These are phyloP conservation scores for Addax nasomaculatus DNA, from an alignment of 2,113 vertebrate species.

Conservation along the genomic window DNA sequence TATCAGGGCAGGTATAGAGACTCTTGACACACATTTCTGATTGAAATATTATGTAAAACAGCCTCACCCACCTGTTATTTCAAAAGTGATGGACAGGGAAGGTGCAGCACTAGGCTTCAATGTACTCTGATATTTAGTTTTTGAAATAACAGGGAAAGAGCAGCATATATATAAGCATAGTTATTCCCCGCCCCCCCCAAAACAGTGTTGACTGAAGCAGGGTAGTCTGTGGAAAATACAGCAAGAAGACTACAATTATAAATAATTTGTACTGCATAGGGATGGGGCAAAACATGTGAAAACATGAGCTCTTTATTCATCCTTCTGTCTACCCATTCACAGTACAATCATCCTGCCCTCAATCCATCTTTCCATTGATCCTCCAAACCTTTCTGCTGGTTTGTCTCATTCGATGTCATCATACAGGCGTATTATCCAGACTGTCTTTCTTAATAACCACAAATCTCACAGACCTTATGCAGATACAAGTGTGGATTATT, in stretches of 20 bases:
- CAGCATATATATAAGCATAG: constrained; percentile 69
- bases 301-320: neutral
- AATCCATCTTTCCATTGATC: neutral
- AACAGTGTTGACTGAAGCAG: neutral
- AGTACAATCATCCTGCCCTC: neutral
- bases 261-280: constrained; percentile 37
- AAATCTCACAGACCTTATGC: neutral
- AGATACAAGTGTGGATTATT: neutral
- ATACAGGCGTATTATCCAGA: neutral
- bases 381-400: neutral
- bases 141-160: constrained; percentile 89
- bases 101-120: constrained; percentile 88
- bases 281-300: neutral
- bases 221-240: neutral
- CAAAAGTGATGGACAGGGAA: constrained; percentile 91
- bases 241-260: neutral
- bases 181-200: neutral
- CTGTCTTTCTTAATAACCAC: neutral
- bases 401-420: neutral
- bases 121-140: constrained; percentile 86
- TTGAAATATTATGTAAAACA: constrained; percentile 47
- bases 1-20: neutral
- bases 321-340: neutral
- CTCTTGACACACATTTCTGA: constrained; percentile 19
- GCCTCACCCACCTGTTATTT: constrained; percentile 89